Evolutionary conservation across 2,113 vertebrate genomes (phyloP).

Genomic region (Seriola dumerili): DNA sequence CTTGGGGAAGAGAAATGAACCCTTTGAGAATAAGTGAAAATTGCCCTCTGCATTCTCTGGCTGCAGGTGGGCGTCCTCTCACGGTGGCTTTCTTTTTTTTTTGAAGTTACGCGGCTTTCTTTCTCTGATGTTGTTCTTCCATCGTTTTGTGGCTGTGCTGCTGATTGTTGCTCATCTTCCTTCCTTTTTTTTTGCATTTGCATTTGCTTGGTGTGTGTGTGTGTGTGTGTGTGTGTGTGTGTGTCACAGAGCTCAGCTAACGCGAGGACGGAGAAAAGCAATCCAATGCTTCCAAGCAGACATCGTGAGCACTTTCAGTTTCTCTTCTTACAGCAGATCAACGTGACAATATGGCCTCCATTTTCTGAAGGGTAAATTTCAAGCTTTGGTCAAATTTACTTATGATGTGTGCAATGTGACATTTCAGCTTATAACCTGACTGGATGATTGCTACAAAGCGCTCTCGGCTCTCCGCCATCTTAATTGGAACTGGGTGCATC

Average conservation of each 20-base stretch:
- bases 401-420: neutral
- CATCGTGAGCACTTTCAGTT: neutral
- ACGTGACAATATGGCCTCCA: too few species aligned
- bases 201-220: too few species aligned
- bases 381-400: neutral
- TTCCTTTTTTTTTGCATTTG: too few species aligned
- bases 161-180: neutral
- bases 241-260: neutral
- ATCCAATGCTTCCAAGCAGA: neutral
- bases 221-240: neutral
- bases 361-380: neutral
- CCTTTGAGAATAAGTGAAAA: conserved; percentile 38
- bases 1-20: conserved; percentile 14
- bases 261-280: too few species aligned
- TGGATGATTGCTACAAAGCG: neutral
- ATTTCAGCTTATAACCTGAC: neutral
- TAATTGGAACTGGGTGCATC: too few species aligned
- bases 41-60: conserved; percentile 38
- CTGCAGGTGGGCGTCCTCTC: conserved; percentile 28
- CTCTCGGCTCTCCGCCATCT: neutral
- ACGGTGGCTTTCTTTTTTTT: conserved; percentile 28
- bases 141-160: conserved; percentile 2
- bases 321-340: too few species aligned
- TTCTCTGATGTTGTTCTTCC: conserved; percentile 1
- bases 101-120: conserved; percentile 27